Conservation (phyloP, 2,113 vertebrate species). For the Pimephales promelas region DNA sequence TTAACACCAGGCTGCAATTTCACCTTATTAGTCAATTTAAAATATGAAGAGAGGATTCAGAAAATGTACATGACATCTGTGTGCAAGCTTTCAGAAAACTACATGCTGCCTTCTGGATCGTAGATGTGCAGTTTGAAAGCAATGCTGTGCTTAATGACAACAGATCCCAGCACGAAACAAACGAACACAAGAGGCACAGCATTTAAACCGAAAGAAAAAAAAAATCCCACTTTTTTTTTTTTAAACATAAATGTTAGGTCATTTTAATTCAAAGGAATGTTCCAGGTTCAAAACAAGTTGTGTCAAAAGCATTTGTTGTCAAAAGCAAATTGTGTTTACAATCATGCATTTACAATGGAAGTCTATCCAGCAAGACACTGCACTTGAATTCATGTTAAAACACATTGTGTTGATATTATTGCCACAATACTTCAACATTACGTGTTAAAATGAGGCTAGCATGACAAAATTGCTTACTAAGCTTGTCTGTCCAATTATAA, state of each 20-base stretch:
- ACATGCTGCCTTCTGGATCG: neutral
- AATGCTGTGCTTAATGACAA: conserved; percentile 8
- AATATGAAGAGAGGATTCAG: neutral
- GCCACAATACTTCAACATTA: neutral
- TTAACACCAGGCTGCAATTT: neutral
- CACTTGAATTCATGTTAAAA: too few species aligned
- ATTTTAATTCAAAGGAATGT: neutral
- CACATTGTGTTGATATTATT: neutral
- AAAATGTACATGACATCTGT: neutral
- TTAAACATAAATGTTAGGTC: too few species aligned
- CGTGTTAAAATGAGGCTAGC: neutral
- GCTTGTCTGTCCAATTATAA: neutral
- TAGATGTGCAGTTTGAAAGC: neutral
- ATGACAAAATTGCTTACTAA: neutral
- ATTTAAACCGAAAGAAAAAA: neutral
- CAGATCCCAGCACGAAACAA: conserved; percentile 3
- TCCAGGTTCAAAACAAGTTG: neutral
- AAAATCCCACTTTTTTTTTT: neutral
- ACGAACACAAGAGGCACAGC: neutral
- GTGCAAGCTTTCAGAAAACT: neutral
- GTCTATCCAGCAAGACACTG: neutral
- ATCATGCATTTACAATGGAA: neutral
- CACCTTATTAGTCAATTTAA: conserved; percentile 10
- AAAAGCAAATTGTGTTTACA: neutral
- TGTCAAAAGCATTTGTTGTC: too few species aligned